These are phyloP conservation scores for Crocodylus rhombifer DNA, from an alignment of 2,797 vertebrate genomes.

Conservation along the genomic window DNA sequence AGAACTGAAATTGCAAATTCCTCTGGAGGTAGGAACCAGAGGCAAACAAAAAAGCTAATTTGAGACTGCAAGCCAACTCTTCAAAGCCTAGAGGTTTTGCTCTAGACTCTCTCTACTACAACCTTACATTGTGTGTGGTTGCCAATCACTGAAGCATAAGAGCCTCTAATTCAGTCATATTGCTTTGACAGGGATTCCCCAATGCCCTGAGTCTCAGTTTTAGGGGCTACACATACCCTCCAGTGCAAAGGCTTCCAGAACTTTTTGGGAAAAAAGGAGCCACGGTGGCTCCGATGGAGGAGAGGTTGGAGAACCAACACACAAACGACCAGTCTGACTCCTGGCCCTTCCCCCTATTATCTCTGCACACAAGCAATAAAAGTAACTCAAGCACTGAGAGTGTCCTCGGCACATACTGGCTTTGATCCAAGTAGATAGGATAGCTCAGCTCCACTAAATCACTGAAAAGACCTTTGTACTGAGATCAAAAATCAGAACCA, in stretches of 20 bases:
- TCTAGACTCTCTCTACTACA: background rate
- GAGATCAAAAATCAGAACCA: background rate
- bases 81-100: background rate
- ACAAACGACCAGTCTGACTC: too few relatives aligned
- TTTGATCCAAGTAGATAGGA: background rate
- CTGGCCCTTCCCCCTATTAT: background rate
- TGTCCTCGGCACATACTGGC: background rate
- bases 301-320: too few relatives aligned
- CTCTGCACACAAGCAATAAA: fast-evolving
- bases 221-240: background rate
- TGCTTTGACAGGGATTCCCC: background rate
- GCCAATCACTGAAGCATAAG: background rate
- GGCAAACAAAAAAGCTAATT: background rate
- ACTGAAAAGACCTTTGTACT: fast-evolving
- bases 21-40: background rate
- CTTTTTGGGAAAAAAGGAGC: too few relatives aligned
- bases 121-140: background rate
- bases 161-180: background rate
- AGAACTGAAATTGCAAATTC: background rate
- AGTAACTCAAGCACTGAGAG: background rate
- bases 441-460: background rate
- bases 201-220: background rate
- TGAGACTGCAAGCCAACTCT: background rate
- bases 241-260: background rate
- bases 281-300: too few relatives aligned